These are phyloP conservation scores for Drosophila conformis DNA, from an alignment of 2,888 invertebrate genomes.

Conservation along the genomic window DNA sequence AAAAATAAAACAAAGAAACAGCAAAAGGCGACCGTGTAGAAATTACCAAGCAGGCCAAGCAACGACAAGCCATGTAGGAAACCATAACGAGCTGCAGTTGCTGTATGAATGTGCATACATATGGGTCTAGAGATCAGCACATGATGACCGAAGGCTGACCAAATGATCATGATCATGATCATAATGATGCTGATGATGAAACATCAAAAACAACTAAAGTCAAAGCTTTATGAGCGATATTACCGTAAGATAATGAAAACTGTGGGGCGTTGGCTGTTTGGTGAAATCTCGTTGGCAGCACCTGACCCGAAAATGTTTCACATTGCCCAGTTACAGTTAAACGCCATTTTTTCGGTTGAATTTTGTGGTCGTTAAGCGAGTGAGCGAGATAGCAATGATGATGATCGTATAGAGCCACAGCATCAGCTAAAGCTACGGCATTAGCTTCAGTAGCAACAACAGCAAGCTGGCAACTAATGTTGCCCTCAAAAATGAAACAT, in stretches of 20 bases:
- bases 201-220: constrained; percentile 37
- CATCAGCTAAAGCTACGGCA: constrained; percentile 14
- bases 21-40: constrained; percentile 48
- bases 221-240: constrained; percentile 73
- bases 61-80: constrained; percentile 55
- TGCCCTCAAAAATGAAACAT: constrained; percentile 77
- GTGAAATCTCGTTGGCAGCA: constrained; percentile 71
- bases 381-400: constrained; percentile 33
- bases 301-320: constrained; percentile 81
- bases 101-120: constrained; percentile 28
- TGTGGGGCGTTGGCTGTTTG: constrained; percentile 75
- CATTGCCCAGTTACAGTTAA: constrained; percentile 80
- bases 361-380: constrained; percentile 53
- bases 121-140: constrained; percentile 54
- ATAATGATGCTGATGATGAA: constrained; percentile 36
- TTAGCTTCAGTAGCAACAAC: constrained; percentile 46
- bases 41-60: constrained; percentile 23
- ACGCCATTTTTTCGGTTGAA: constrained; percentile 80
- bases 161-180: constrained; percentile 22
- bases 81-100: constrained; percentile 69
- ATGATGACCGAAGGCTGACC: constrained; percentile 64
- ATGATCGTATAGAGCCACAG: constrained; percentile 17
- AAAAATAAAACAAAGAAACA: constrained; percentile 33
- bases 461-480: constrained; percentile 18
- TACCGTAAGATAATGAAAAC: constrained; percentile 80